Conservation (phyloP, 1,140 invertebrate species). For the Drosophila insularis region DNA sequence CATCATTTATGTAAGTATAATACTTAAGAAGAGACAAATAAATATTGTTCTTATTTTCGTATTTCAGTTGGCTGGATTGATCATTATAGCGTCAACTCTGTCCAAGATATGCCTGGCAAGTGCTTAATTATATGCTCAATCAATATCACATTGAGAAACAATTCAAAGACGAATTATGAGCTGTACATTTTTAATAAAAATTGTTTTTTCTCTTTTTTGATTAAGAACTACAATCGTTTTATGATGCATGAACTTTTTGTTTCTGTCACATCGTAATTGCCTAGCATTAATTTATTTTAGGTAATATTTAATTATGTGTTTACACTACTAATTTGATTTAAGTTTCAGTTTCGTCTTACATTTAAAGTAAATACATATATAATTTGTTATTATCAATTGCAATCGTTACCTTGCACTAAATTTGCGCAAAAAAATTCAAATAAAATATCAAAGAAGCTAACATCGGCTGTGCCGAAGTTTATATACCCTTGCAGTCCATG, state of each 20-base stretch:
- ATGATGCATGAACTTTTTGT: slow-evolving; percentile 32
- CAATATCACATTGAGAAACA: slow-evolving; percentile 45
- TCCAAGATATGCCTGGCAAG: slow-evolving; percentile 34
- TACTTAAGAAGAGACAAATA: not conserved
- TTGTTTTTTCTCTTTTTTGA: slow-evolving; percentile 30
- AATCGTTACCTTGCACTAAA: slow-evolving; percentile 54
- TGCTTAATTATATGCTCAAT: slow-evolving; percentile 39
- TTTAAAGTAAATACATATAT: slow-evolving; percentile 70
- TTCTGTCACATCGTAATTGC: slow-evolving; percentile 64
- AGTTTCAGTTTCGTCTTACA: slow-evolving; percentile 65
- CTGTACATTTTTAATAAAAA: slow-evolving; percentile 63
- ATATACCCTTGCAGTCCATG: too few species aligned
- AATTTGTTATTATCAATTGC: slow-evolving; percentile 67
- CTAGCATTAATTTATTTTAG: slow-evolving; percentile 67
- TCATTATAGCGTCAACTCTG: slow-evolving; percentile 40
- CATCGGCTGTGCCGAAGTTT: too few species aligned
- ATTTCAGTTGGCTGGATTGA: slow-evolving; percentile 32
- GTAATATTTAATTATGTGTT: slow-evolving; percentile 70
- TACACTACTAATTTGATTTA: slow-evolving; percentile 76
- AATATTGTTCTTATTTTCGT: not conserved
- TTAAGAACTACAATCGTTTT: slow-evolving; percentile 54
- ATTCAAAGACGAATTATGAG: slow-evolving; percentile 52
- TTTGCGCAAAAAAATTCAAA: slow-evolving; percentile 31
- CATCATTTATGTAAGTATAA: slow-evolving; percentile 44
- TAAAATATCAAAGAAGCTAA: too few species aligned